Conservation (phyloP, 2,797 vertebrate genomes). For the Sebastes ruberrimus region DNA sequence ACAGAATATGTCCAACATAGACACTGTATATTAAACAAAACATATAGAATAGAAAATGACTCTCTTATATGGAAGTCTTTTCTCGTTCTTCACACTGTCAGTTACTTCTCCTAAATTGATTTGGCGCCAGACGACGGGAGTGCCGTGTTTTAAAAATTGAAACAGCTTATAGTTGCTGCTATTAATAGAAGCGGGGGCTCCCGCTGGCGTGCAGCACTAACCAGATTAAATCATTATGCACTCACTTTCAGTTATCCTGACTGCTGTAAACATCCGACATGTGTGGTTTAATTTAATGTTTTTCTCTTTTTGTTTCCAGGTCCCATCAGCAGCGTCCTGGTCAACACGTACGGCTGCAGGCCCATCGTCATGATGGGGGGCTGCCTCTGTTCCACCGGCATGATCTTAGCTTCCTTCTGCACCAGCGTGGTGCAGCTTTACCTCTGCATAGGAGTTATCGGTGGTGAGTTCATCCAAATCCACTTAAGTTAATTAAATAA, state of each 20-base stretch:
- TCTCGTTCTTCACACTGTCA: background rate
- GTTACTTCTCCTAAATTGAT: background rate
- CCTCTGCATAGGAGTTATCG: constrained; percentile 91
- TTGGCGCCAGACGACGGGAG: background rate
- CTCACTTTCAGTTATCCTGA: constrained; percentile 22
- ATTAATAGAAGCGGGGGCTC: constrained; percentile 47
- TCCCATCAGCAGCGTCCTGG: constrained; percentile 95
- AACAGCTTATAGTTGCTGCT: constrained; percentile 5
- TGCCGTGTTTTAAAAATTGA: constrained; percentile 24
- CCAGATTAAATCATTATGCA: constrained; percentile 44
- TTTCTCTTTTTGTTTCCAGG: constrained; percentile 75
- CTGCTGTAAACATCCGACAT: constrained; percentile 20
- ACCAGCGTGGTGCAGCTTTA: constrained; percentile 89
- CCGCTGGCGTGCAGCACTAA: constrained; percentile 28
- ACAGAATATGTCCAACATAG: background rate
- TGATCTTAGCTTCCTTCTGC: constrained; percentile 94
- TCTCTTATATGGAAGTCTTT: background rate
- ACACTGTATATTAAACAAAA: background rate
- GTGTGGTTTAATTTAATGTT: background rate
- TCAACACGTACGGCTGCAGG: constrained; percentile 95
- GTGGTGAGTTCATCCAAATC: constrained; percentile 83
- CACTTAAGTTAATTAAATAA: constrained; percentile 37
- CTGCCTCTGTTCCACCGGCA: constrained; percentile 86
- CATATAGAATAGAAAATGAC: background rate
- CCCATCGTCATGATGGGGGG: constrained; percentile 94